A percentile compares a stretch with the other conserved stretches of the same genome.
Evolutionary conservation across 2,113 vertebrate genomes (phyloP).

Genomic region (Pimephales promelas): DNA sequence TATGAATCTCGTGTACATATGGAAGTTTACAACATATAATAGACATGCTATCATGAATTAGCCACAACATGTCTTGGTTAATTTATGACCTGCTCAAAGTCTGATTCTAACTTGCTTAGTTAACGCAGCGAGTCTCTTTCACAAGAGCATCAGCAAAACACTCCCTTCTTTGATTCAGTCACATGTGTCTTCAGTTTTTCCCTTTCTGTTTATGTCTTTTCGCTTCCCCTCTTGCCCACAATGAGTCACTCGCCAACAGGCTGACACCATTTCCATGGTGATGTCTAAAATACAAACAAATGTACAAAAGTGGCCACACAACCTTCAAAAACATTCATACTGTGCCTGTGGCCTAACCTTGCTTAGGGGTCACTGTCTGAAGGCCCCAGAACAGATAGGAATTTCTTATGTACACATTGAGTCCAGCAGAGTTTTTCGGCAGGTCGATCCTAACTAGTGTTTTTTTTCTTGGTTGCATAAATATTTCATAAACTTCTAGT

Average conservation of each 20-base stretch:
- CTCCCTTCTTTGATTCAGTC: slow-evolving; percentile 34
- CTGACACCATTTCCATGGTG: slow-evolving; percentile 46
- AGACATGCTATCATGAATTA: slow-evolving; percentile 3
- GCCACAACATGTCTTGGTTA: neutral
- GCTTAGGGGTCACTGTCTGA: slow-evolving; percentile 6
- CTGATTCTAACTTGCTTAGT: neutral
- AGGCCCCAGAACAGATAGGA: slow-evolving; percentile 28
- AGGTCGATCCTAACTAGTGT: neutral
- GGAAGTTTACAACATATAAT: neutral
- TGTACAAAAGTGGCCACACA: neutral
- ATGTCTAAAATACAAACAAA: slow-evolving; percentile 51
- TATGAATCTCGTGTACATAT: neutral
- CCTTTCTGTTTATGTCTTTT: slow-evolving; percentile 35
- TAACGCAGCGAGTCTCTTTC: neutral
- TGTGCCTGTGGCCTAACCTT: slow-evolving; percentile 20
- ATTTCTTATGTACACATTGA: slow-evolving; percentile 17
- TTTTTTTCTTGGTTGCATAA: neutral
- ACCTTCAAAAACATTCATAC: neutral
- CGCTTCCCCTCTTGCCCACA: slow-evolving; percentile 51
- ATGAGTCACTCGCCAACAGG: slow-evolving; percentile 52
- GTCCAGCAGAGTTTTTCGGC: neutral
- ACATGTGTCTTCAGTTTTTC: slow-evolving; percentile 26
- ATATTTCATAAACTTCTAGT: neutral
- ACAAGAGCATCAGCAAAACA: slow-evolving; percentile 17
- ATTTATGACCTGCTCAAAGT: slow-evolving; percentile 31